phyloP scores from a whole-genome alignment of 2,888 invertebrate genomes.

The Suillia variegata region DNA sequence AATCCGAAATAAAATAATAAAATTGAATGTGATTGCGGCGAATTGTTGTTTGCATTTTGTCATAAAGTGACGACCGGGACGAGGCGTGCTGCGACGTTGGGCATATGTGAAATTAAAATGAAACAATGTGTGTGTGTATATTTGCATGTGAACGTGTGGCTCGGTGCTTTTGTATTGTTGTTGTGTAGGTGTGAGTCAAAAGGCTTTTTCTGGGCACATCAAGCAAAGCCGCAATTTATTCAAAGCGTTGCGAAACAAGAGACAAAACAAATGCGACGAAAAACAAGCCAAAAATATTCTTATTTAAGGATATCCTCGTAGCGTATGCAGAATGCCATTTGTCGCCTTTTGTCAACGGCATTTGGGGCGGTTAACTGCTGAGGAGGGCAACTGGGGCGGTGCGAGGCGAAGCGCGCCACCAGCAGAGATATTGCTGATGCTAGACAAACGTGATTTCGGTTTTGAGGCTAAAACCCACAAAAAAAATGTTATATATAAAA shows the following conservation, averaged over 20 bases:
- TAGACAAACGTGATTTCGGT: constrained; percentile 1
- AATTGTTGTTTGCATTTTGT: constrained; percentile 41
- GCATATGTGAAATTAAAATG: constrained; percentile 11
- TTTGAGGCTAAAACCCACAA: neutral
- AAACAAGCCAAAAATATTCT: neutral
- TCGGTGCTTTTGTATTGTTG: no score
- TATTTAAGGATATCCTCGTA: neutral
- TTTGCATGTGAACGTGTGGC: no score
- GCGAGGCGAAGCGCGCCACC: no score
- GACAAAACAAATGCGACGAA: neutral
- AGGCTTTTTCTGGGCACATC: no score
- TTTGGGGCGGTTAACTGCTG: neutral
- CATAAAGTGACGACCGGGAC: constrained; percentile 37
- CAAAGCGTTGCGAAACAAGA: neutral
- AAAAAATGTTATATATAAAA: neutral
- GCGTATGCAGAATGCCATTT: constrained; percentile 23
- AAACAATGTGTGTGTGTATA: neutral
- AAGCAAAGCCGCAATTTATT: neutral
- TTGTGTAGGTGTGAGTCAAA: no score
- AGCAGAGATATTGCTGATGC: neutral
- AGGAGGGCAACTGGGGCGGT: no score
- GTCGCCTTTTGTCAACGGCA: constrained; percentile 19
- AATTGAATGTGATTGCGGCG: constrained; percentile 48
- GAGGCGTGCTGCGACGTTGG: constrained; percentile 4
- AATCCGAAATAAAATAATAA: no score